Percentiles rank a stretch among this genome's conserved stretches.
These are phyloP conservation scores for Andrena chrysosceles DNA, from an alignment of 2,888 invertebrate genomes.

Conservation along the genomic window DNA sequence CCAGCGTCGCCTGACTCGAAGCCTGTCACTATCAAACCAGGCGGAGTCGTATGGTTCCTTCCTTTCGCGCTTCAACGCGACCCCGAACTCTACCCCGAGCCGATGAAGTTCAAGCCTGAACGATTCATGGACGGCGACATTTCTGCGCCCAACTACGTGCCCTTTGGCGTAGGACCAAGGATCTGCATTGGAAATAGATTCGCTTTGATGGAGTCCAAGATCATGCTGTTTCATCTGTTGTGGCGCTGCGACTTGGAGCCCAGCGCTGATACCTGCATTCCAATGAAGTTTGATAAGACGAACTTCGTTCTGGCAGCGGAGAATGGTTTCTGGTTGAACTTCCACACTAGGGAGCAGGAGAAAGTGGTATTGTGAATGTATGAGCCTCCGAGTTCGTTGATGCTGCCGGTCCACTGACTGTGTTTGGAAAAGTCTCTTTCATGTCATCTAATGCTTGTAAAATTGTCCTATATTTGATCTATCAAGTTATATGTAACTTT, in stretches of 20 bases:
- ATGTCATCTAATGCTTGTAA: neutral
- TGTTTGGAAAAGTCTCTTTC: too few species aligned
- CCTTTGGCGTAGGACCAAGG: constrained; percentile 78
- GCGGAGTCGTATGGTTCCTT: constrained; percentile 76
- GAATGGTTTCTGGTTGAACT: constrained; percentile 73
- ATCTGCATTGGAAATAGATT: constrained; percentile 83
- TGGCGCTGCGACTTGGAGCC: constrained; percentile 71
- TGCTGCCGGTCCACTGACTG: neutral
- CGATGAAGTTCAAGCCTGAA: constrained; percentile 83
- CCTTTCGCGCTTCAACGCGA: constrained; percentile 79
- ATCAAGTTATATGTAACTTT: too few species aligned
- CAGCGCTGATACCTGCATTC: constrained; percentile 83
- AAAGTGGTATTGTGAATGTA: neutral
- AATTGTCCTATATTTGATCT: too few species aligned
- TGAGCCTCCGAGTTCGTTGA: neutral
- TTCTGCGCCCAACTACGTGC: constrained; percentile 54
- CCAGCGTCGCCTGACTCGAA: constrained; percentile 72
- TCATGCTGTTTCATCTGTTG: constrained; percentile 71
- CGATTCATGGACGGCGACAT: constrained; percentile 76
- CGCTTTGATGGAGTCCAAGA: constrained; percentile 79
- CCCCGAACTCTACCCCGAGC: constrained; percentile 79
- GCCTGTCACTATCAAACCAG: constrained; percentile 77
- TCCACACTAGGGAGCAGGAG: neutral
- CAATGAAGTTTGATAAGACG: constrained; percentile 72
- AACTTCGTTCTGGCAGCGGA: constrained; percentile 52